Evolutionary conservation across 1,140 invertebrate species (phyloP).

Genomic region (Dufourea novaeangliae): DNA sequence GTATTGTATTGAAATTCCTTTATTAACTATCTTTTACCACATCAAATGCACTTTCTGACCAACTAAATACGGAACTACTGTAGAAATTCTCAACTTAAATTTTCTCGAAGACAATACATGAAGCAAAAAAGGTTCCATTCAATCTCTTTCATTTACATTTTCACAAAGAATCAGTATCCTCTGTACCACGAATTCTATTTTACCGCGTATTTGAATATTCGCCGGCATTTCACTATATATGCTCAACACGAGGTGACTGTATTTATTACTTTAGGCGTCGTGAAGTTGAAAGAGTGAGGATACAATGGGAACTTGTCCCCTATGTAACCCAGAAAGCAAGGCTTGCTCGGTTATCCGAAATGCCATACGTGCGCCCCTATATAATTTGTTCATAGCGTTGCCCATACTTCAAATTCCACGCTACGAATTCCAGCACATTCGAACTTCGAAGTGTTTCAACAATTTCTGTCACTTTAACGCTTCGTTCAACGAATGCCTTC

Average conservation of each 20-base stretch:
- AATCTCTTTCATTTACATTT: too few species aligned
- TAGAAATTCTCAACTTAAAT: too few species aligned
- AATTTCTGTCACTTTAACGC: constrained; percentile 16
- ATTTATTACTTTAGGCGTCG: background rate
- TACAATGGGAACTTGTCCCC: background rate
- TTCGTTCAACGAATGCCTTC: constrained; percentile 3
- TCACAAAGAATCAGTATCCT: too few species aligned
- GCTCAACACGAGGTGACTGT: background rate
- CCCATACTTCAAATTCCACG: constrained; percentile 47
- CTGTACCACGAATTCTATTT: too few species aligned
- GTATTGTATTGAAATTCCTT: too few species aligned
- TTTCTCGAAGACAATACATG: too few species aligned
- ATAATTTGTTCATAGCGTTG: constrained; percentile 48
- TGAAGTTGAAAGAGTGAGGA: background rate
- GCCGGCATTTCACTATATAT: background rate
- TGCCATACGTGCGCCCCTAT: constrained; percentile 21
- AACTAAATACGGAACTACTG: too few species aligned
- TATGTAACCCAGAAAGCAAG: background rate
- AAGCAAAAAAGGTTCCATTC: background rate
- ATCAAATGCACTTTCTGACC: too few species aligned
- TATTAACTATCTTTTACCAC: too few species aligned
- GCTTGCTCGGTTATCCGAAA: constrained; percentile 18
- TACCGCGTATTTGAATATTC: background rate
- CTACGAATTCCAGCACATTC: constrained; percentile 41
- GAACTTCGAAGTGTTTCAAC: constrained; percentile 51